A percentile compares a stretch with the other conserved stretches of the same genome.
Conservation (phyloP, 1,140 invertebrate species). For the Hesperophylax magnus region DNA sequence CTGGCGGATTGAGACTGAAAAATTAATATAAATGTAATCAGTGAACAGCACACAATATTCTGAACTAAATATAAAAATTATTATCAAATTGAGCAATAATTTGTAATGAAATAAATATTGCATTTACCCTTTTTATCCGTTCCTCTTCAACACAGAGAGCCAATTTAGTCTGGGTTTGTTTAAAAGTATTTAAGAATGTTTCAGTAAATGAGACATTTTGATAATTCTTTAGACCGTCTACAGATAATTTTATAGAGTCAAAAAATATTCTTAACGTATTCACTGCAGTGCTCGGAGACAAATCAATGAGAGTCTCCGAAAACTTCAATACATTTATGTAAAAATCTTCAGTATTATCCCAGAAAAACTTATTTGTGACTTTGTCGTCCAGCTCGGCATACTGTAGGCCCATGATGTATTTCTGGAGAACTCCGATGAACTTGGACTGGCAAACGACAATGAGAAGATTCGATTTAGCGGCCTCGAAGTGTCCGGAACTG, state of each 20-base stretch:
- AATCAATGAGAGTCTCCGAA: conserved; percentile 61
- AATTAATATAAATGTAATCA: too few species aligned
- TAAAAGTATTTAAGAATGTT: conserved; percentile 59
- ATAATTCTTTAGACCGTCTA: conserved; percentile 60
- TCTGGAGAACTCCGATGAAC: conserved; percentile 61
- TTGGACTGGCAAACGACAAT: conserved; percentile 62
- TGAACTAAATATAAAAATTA: too few species aligned
- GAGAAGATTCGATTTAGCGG: conserved; percentile 63
- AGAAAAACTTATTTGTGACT: conserved; percentile 62
- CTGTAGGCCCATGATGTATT: conserved; percentile 63
- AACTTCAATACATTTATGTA: conserved; percentile 64
- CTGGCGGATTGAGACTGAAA: too few species aligned
- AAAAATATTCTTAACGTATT: conserved; percentile 57
- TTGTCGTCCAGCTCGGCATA: conserved; percentile 60
- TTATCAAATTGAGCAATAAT: too few species aligned
- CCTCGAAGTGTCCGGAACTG: conserved; percentile 62
- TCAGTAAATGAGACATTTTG: conserved; percentile 61
- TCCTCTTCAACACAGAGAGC: conserved; percentile 58
- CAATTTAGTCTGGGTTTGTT: conserved; percentile 60
- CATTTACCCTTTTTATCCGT: too few species aligned
- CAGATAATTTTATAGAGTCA: conserved; percentile 61
- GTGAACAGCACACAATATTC: too few species aligned
- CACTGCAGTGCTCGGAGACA: conserved; percentile 63
- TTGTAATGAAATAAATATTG: too few species aligned
- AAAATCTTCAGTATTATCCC: conserved; percentile 62